Percentiles rank a stretch among this genome's conserved stretches.
Conservation (phyloP, 2,797 vertebrate genomes). For the Hephaestus fuliginosus region DNA sequence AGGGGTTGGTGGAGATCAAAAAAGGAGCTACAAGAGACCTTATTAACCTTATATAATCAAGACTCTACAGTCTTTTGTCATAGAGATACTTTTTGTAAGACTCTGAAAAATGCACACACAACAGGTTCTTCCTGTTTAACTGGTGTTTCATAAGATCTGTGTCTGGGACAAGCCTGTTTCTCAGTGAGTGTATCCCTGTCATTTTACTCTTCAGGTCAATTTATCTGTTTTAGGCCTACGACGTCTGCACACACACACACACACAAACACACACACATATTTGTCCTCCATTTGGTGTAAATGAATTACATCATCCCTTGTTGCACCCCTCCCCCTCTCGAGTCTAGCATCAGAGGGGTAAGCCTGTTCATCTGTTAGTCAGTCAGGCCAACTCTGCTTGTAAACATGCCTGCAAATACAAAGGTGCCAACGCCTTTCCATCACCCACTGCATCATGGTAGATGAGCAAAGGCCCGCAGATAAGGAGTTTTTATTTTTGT, state of each 20-base stretch:
- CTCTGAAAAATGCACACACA: background rate
- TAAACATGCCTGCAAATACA: slow-evolving; percentile 59
- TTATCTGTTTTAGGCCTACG: slow-evolving; percentile 5
- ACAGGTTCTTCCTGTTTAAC: slow-evolving; percentile 17
- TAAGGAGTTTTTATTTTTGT: too few relatives aligned
- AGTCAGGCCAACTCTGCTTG: slow-evolving; percentile 41
- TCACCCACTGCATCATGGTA: slow-evolving; percentile 13
- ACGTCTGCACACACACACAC: slow-evolving; percentile 8
- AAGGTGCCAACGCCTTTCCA: slow-evolving; percentile 37
- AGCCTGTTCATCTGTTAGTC: slow-evolving; percentile 60
- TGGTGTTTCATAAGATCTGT: background rate
- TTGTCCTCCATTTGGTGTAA: slow-evolving; percentile 55
- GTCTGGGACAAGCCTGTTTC: background rate
- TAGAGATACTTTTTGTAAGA: background rate
- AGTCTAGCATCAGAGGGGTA: slow-evolving; percentile 40
- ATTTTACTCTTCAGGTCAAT: background rate
- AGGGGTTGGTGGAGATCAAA: background rate
- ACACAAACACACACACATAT: slow-evolving; percentile 7
- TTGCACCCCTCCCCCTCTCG: slow-evolving; percentile 55
- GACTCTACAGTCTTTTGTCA: background rate
- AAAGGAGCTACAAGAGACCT: background rate
- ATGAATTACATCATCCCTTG: slow-evolving; percentile 75
- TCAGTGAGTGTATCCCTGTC: background rate
- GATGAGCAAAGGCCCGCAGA: background rate
- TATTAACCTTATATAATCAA: background rate